Percentiles rank a stretch among this genome's conserved stretches.
phyloP scores from a whole-genome alignment of 2,113 vertebrate species.

The Thymallus thymallus region DNA sequence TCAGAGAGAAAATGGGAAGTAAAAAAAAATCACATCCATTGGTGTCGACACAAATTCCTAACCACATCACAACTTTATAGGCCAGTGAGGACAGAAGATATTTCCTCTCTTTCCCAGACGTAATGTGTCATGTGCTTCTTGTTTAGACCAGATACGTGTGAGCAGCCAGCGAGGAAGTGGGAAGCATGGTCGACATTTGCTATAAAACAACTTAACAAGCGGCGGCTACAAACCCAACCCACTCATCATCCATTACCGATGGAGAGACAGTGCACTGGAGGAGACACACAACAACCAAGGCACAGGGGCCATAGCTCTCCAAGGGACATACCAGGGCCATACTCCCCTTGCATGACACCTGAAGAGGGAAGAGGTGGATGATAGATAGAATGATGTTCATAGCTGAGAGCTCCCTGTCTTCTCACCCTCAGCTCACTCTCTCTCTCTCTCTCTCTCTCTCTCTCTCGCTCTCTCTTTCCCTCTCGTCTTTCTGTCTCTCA shows the following conservation, averaged over 20 bases:
- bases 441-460: too few relatives aligned
- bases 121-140: constrained; percentile 42
- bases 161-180: too few relatives aligned
- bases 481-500: neutral
- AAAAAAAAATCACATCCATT: neutral
- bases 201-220: constrained; percentile 49
- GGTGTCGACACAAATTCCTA: neutral
- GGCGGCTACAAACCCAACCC: constrained; percentile 50
- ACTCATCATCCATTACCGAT: constrained; percentile 61
- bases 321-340: constrained; percentile 7
- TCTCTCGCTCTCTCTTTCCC: neutral
- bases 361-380: neutral
- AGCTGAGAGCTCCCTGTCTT: constrained; percentile 8
- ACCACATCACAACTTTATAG: constrained; percentile 19
- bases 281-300: neutral
- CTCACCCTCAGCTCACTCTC: neutral
- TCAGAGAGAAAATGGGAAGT: constrained; percentile 19
- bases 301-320: neutral
- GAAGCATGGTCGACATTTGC: constrained; percentile 7
- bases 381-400: constrained; percentile 11
- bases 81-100: constrained; percentile 7
- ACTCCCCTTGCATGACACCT: neutral
- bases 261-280: constrained; percentile 17
- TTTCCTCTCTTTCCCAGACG: constrained; percentile 27
- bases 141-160: constrained; percentile 36